Base-by-base conservation (phyloP, 2,113 vertebrate species). In the Chitala chitala region DNA sequence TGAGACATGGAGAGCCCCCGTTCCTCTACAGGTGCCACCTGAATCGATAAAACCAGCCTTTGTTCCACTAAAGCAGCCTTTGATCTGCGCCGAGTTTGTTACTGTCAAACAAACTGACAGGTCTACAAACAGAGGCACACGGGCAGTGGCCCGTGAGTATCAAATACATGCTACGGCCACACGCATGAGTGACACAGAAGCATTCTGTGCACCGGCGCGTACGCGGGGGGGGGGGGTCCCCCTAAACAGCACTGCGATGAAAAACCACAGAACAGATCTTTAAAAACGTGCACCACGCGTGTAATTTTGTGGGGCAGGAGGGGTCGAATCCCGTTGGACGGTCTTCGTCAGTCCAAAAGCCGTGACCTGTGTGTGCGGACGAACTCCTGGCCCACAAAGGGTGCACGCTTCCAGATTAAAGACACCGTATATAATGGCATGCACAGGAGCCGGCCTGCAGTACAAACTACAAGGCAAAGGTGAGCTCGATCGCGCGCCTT, bases 341-440 rank as follows among this genome's bases (percentile, higher is more conserved):
- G 76, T 55, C 1, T 80, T 79, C 83, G 84, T n/a, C 78, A 85
- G 84, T 86, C 87, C 86, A 87, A 87, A 87, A n/a, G 87, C 81
- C 71, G 61, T 77, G 65, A 75, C 69, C 76, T 82, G 84, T 79
- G 82, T 82, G 73, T 38, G 65, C 79, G 82, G 86, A 84, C 85
- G 83, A 84, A 80, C 51, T 74, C 76, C 79, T 71, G 74, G 4
- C 77, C 77, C 69, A 46, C 77, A 77, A 73, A 81, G 71, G 75
- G 65, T n/a, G n/a, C n/a, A n/a, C n/a, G n/a, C n/a, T n/a, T n/a
- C n/a, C n/a, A 48, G n/a, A n/a, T n/a, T n/a, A n/a, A n/a, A n/a
- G n/a, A n/a, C n/a, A n/a, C n/a, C n/a, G n/a, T n/a, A 68, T 5
- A 36, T 26, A n/a, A n/a, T n/a, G 38, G 38, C n/a, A 36, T 42